Evolutionary conservation across 2,113 vertebrate species (phyloP).

Genomic region (Vombatus ursinus): DNA sequence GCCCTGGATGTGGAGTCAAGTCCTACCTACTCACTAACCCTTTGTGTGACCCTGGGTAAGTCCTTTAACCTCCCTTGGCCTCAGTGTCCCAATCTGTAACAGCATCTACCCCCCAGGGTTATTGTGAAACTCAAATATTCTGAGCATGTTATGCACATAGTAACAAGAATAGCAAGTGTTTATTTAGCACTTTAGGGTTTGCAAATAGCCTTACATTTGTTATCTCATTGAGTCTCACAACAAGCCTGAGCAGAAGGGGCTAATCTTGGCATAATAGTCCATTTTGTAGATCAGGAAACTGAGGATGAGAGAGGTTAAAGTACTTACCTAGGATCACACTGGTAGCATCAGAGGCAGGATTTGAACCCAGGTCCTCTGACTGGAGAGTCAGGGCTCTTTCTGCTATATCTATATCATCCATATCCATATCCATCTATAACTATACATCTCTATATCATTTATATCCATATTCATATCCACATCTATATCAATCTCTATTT

Average conservation of each 20-base stretch:
- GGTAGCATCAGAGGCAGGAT: background rate
- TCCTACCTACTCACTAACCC: too few species aligned
- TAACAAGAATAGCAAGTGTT: background rate
- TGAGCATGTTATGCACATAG: background rate
- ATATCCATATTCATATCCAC: background rate
- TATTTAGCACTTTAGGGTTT: background rate
- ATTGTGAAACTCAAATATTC: background rate
- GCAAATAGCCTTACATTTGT: background rate
- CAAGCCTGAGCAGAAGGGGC: background rate
- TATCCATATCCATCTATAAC: too few species aligned
- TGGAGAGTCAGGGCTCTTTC: background rate
- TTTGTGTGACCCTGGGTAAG: background rate
- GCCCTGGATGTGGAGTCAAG: background rate
- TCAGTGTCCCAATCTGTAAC: background rate
- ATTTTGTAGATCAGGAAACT: background rate
- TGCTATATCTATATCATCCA: background rate
- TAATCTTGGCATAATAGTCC: background rate
- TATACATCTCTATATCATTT: too few species aligned
- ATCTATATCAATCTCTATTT: too few species aligned
- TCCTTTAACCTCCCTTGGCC: background rate
- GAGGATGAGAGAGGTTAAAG: background rate
- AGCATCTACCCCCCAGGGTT: background rate
- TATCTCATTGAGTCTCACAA: background rate
- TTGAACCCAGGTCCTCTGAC: background rate
- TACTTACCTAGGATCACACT: too few species aligned